phyloP scores from a whole-genome alignment of 2,888 invertebrate species.

The Nemapogon koenigi region DNA sequence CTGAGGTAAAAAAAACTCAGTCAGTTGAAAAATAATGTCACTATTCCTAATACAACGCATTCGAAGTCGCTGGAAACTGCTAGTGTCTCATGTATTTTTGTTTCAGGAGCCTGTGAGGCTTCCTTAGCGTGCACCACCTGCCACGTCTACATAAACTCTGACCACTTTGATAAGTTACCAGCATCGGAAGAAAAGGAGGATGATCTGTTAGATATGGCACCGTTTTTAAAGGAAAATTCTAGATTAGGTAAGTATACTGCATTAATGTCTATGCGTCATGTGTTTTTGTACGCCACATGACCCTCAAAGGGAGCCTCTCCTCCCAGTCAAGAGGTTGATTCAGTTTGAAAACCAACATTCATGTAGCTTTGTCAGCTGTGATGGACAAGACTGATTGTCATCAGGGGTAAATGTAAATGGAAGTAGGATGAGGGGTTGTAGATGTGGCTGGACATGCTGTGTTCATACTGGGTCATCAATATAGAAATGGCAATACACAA shows the following conservation, averaged over 20 bases:
- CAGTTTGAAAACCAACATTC: too few species aligned
- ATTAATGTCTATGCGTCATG: neutral
- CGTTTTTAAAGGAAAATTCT: constrained; percentile 94
- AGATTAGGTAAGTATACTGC: constrained; percentile 70
- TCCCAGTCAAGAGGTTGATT: too few species aligned
- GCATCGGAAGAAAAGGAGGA: constrained; percentile 92
- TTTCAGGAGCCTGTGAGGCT: constrained; percentile 95
- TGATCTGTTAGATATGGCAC: constrained; percentile 96
- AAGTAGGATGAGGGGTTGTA: too few species aligned
- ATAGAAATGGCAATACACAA: too few species aligned
- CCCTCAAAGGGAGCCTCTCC: too few species aligned
- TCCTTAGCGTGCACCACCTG: constrained; percentile 98
- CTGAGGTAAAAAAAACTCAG: too few species aligned
- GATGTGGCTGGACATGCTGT: too few species aligned
- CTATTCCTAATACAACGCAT: neutral
- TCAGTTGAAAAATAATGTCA: neutral
- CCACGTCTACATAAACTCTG: constrained; percentile 89
- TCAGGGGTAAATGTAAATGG: too few species aligned
- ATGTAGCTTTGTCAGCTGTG: too few species aligned
- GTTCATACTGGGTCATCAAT: too few species aligned
- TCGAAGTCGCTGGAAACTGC: neutral
- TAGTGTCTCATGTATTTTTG: constrained; percentile 9
- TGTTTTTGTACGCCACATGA: too few species aligned
- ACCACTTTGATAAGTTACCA: constrained; percentile 76
- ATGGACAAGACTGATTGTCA: too few species aligned